phyloP scores from a whole-genome alignment of 1,140 invertebrate genomes.

The Eriocheir sinensis region DNA sequence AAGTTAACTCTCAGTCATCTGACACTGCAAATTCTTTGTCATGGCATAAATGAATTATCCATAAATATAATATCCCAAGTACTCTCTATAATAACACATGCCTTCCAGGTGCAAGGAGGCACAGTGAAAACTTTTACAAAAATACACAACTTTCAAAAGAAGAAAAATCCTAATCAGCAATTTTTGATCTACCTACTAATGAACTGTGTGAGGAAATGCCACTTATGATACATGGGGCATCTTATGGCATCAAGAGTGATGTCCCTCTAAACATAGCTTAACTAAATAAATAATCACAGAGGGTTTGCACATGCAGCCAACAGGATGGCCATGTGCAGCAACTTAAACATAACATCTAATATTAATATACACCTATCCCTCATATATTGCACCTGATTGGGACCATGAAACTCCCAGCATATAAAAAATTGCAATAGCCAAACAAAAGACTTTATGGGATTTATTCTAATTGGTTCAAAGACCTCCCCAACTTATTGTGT shows the following conservation, averaged over 20 bases:
- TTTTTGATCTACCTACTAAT: not conserved
- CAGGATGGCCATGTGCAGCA: not conserved
- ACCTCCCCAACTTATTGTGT: too few relatives aligned
- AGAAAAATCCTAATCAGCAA: not conserved
- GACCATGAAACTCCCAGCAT: too few relatives aligned
- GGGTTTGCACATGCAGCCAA: not conserved
- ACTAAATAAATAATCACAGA: constrained; percentile 3
- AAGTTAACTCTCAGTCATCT: not conserved
- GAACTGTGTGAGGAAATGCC: not conserved
- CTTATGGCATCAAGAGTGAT: not conserved
- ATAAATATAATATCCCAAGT: not conserved
- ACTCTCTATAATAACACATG: not conserved
- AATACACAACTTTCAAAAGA: not conserved
- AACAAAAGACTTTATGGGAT: too few relatives aligned
- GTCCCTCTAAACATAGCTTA: not conserved
- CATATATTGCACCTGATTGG: too few relatives aligned
- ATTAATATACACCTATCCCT: too few relatives aligned
- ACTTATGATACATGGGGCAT: not conserved
- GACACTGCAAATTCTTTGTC: not conserved
- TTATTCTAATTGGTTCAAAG: too few relatives aligned
- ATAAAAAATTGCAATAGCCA: too few relatives aligned
- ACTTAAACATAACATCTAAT: not conserved
- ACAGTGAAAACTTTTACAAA: not conserved
- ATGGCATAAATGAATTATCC: not conserved
- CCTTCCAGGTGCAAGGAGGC: not conserved